Evolutionary conservation across 30 jellyfish, hydroid and myxozoan genomes (phyloP), one percentile per base, ranked within the genome.

Genomic region (Aurelia coerulea): DNA sequence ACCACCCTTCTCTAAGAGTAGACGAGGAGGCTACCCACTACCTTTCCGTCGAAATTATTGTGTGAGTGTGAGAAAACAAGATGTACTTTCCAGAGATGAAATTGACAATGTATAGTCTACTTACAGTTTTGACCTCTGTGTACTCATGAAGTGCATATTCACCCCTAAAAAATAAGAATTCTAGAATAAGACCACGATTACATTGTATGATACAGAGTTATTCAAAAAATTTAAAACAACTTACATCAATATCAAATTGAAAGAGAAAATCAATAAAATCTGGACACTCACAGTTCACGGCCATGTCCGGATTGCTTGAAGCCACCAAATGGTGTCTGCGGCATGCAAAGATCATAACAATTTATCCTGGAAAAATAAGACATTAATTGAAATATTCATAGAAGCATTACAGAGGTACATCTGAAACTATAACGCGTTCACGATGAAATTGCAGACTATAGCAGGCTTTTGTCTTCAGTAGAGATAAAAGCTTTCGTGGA

Each of bases 301-400:
- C 99, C 99, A 49, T 90, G 97, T 35, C 99, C 99, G 3, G 99
- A 95, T 78, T 88, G 96, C 70, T 95, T 95, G 88, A 90, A 95
- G 17, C 99, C 99, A 34, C 99, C 99, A 78, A 95, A 95, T 17
- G 99, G 99, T 17, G 97, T 66, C 79, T 95, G 99, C 1, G 99
- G 97, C 88, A 79, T 50, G 86, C 92, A 77, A 2, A 78, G 35
- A 70, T 95, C 97, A 68, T 95, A 95, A 53, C 97, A 86, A 65
- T 95, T 95, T 4, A 95, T 90, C 99, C 99, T 95, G 75, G 2
- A 65, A 80, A 49, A n/a, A 59, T 53, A 23, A 0, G 29, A 12
- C 82, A 72, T 19, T 17, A 72, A 68, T 29, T 10, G 51, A 68
- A 46, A 46, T 0, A 7, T 5, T 46, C 56, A 46, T 46, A 7